Percentiles rank a stretch among this genome's conserved stretches.
phyloP scores from a whole-genome alignment of 2,113 vertebrate genomes.

The Indicator maculatus region DNA sequence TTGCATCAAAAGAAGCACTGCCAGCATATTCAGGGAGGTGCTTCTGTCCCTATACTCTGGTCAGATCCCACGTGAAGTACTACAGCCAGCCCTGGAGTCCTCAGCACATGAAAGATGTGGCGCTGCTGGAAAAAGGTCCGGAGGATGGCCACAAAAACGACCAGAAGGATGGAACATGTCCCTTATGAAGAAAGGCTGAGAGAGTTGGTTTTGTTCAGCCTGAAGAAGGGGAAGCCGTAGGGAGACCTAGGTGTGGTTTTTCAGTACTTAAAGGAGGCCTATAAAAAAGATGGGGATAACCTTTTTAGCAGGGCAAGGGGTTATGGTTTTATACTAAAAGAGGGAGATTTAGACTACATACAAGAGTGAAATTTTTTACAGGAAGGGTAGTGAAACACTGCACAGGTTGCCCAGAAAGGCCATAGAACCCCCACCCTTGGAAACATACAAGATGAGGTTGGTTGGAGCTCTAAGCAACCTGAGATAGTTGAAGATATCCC shows the following conservation, averaged over 20 bases:
- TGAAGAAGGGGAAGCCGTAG: background rate
- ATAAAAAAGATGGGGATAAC: background rate
- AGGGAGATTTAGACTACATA: background rate
- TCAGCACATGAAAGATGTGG: background rate
- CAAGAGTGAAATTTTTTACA: background rate
- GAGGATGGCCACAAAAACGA: background rate
- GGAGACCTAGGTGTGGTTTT: background rate
- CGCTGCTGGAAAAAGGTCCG: fast-evolving
- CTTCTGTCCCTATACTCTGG: background rate
- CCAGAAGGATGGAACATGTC: background rate
- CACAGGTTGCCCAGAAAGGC: background rate
- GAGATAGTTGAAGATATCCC: background rate
- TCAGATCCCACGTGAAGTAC: background rate
- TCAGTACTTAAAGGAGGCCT: too few relatives aligned
- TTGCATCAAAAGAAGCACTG: background rate
- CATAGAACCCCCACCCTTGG: background rate
- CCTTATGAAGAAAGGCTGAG: background rate
- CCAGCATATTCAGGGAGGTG: background rate
- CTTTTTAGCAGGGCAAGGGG: background rate
- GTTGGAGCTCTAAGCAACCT: background rate
- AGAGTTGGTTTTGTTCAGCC: background rate
- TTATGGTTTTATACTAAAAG: background rate
- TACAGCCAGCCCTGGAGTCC: background rate
- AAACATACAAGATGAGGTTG: background rate
- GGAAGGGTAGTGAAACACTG: background rate